These are phyloP conservation scores for Bombus superbus DNA, from an alignment of 1,140 invertebrate genomes.

Conservation along the genomic window DNA sequence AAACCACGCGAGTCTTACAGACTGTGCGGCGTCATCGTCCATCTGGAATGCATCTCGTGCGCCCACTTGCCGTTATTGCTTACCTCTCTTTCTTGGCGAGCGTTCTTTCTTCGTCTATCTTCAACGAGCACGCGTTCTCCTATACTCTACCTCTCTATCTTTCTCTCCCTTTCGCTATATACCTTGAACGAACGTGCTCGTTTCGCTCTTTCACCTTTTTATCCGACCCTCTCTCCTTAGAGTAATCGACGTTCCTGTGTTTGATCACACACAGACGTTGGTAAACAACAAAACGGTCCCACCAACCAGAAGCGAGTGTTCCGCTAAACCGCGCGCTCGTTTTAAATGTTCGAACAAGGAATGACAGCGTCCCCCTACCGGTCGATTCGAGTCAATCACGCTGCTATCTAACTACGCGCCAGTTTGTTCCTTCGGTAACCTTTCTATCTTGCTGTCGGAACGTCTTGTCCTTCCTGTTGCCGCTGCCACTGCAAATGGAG, in stretches of 20 bases:
- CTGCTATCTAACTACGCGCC: background rate
- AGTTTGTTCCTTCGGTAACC: background rate
- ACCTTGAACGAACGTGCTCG: constrained; percentile 10
- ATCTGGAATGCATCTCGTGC: constrained; percentile 67
- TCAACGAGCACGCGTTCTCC: constrained; percentile 18
- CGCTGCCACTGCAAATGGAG: constrained; percentile 35
- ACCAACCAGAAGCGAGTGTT: background rate
- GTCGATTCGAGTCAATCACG: background rate
- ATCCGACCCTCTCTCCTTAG: background rate
- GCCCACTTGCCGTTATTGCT: constrained; percentile 39
- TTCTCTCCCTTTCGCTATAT: background rate
- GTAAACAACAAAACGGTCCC: constrained; percentile 40
- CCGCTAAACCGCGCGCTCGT: constrained; percentile 38
- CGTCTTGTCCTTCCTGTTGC: constrained; percentile 49
- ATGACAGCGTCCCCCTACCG: constrained; percentile 11
- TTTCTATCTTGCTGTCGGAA: constrained; percentile 21
- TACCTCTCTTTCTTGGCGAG: constrained; percentile 11
- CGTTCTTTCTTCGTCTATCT: background rate
- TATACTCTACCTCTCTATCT: background rate
- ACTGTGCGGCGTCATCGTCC: constrained; percentile 69
- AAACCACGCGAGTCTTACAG: constrained; percentile 59
- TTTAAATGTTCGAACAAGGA: constrained; percentile 15
- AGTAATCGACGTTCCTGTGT: background rate
- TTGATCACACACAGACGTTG: constrained; percentile 32
- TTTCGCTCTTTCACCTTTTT: constrained; percentile 17